A percentile compares a stretch with the other conserved stretches of the same genome.
phyloP scores from a whole-genome alignment of 2,888 invertebrate species.

The Philhelius pedissequus region DNA sequence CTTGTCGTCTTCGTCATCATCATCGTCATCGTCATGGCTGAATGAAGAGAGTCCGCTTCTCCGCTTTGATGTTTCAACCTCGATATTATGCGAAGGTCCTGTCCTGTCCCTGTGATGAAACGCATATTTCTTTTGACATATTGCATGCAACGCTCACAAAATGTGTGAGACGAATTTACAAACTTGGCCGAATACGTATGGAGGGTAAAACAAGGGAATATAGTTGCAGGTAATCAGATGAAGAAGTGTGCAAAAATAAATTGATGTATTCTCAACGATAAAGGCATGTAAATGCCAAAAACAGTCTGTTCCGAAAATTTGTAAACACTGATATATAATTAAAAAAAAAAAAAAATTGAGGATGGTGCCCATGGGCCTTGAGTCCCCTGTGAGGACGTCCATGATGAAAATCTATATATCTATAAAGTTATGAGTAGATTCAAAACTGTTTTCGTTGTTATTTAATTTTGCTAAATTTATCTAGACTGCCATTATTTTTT shows the following conservation, averaged over 20 bases:
- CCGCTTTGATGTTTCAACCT: conserved; percentile 54
- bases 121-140: conserved; percentile 65
- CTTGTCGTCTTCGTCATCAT: conserved; percentile 35
- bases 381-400: too few relatives aligned
- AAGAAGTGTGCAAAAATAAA: conserved; percentile 40
- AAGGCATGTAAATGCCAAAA: neutral
- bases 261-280: conserved; percentile 14
- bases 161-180: conserved; percentile 27
- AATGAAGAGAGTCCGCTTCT: conserved; percentile 28
- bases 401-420: too few relatives aligned
- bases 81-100: neutral
- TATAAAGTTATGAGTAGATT: too few relatives aligned
- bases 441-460: too few relatives aligned
- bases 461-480: too few relatives aligned
- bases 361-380: too few relatives aligned
- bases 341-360: neutral
- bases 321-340: neutral
- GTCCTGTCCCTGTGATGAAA: conserved; percentile 27
- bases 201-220: neutral
- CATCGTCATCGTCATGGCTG: conserved; percentile 27
- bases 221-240: conserved; percentile 18
- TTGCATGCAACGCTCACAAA: conserved; percentile 46
- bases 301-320: neutral
- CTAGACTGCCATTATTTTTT: too few relatives aligned
- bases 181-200: neutral